phyloP scores from a whole-genome alignment of 30 jellyfish, hydroid and myxozoan genomes.

The Aurelia sp. region DNA sequence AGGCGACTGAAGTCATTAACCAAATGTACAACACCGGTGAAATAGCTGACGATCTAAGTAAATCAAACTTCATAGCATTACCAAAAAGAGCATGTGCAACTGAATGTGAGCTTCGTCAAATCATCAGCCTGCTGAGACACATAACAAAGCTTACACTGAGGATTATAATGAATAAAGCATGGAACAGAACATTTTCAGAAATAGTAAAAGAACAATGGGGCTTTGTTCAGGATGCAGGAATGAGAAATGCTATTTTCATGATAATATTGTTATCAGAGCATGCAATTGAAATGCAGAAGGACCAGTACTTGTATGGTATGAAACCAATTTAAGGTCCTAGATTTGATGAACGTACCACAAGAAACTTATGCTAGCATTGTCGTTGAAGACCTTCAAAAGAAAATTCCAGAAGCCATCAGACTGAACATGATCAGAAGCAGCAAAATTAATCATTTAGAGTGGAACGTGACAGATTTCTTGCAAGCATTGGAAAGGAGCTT shows the following conservation, averaged over 20 bases:
- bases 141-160: no score
- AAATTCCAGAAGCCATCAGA: conserved; percentile 3
- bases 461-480: conserved; percentile 1
- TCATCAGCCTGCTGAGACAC: no score
- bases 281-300: conserved; percentile 1
- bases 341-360: not conserved
- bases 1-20: no score
- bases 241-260: conserved; percentile 31
- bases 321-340: no score
- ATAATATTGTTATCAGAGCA: not conserved
- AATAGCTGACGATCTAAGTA: not conserved
- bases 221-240: conserved; percentile 30
- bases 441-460: not conserved
- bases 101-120: not conserved
- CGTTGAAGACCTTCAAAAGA: conserved; percentile 1
- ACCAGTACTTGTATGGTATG: not conserved
- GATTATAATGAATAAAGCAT: not conserved
- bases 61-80: not conserved
- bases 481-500: not conserved
- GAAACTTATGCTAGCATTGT: conserved; percentile 18
- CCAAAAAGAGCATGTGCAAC: not conserved
- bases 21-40: no score
- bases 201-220: conserved; percentile 4
- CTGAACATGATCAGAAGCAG: conserved; percentile 1
- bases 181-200: not conserved